Conservation (phyloP, 2,797 vertebrate species). For the Macrochelys suwanniensis region DNA sequence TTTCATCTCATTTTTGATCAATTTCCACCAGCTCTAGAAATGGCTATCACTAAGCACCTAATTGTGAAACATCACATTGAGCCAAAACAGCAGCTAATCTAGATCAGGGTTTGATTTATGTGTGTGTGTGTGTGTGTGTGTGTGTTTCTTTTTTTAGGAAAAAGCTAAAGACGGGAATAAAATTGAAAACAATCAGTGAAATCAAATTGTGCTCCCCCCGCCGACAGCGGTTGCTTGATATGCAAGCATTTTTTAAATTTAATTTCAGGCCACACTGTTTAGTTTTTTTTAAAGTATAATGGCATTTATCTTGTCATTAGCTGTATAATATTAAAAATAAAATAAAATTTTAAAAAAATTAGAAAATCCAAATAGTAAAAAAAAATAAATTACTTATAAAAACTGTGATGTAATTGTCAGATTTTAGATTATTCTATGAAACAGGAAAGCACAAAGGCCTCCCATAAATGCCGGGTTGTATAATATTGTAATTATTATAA, state of each 20-base stretch:
- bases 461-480: slow-evolving; percentile 90
- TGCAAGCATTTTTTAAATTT: slow-evolving; percentile 75
- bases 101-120: not conserved
- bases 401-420: slow-evolving; percentile 86
- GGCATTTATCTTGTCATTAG: slow-evolving; percentile 58
- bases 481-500: slow-evolving; percentile 94
- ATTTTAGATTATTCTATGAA: slow-evolving; percentile 83
- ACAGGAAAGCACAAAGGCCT: slow-evolving; percentile 93
- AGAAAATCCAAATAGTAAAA: slow-evolving; percentile 57
- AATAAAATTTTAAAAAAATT: slow-evolving; percentile 44
- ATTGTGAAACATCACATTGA: not conserved
- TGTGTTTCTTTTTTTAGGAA: not conserved
- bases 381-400: slow-evolving; percentile 56
- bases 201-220: not conserved
- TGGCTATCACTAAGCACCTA: not conserved
- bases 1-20: not conserved
- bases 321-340: slow-evolving; percentile 45
- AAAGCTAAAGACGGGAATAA: not conserved
- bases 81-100: not conserved
- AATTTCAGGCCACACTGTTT: not conserved
- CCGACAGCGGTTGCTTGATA: slow-evolving; percentile 82
- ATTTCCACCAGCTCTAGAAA: not conserved
- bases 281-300: not conserved
- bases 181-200: not conserved
- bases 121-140: not conserved